Percentiles rank a stretch among this genome's conserved stretches.
These are phyloP conservation scores for Epinephelus moara DNA, from an alignment of 2,113 vertebrate species.

Conservation along the genomic window DNA sequence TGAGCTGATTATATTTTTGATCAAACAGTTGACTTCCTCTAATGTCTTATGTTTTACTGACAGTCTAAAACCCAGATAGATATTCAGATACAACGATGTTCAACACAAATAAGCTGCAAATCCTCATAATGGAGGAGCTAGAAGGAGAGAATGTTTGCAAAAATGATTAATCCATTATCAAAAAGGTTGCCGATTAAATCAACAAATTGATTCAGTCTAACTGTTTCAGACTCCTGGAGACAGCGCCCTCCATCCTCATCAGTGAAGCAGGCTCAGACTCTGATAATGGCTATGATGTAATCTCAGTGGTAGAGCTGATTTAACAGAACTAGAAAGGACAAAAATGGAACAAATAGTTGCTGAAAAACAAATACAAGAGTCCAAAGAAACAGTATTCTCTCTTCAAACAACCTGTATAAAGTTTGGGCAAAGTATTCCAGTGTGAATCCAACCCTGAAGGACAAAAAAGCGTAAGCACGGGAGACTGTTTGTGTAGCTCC, in stretches of 20 bases:
- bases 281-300: neutral
- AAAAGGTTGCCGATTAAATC: neutral
- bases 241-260: neutral
- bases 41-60: no score
- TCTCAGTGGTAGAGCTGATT: slow-evolving; percentile 16
- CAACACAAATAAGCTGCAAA: neutral
- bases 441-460: slow-evolving; percentile 32
- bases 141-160: neutral
- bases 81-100: neutral
- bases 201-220: neutral
- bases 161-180: neutral
- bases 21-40: neutral
- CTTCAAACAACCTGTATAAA: neutral
- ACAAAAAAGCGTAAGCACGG: neutral
- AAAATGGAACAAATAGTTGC: slow-evolving; percentile 7
- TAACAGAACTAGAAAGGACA: slow-evolving; percentile 6
- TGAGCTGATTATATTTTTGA: neutral
- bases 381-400: neutral
- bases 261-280: neutral
- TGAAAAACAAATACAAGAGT: neutral
- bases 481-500: slow-evolving; percentile 21
- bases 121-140: neutral
- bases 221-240: neutral
- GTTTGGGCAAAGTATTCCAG: neutral
- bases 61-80: neutral